Evolutionary conservation across 1,140 invertebrate genomes (phyloP).

Genomic region (Penaeus chinensis): DNA sequence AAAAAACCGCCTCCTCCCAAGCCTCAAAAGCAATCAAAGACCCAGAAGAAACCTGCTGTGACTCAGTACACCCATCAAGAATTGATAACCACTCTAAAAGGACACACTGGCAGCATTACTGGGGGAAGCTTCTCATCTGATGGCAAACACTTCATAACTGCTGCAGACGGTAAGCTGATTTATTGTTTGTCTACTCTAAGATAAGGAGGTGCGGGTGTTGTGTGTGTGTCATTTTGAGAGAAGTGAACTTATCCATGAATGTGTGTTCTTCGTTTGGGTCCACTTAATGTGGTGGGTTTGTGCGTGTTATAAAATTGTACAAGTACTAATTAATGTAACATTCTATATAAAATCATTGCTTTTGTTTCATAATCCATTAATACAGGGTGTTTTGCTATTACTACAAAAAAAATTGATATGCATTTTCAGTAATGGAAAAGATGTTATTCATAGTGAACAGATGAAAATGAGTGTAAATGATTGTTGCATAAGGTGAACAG

Average conservation of each 20-base stretch:
- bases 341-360: not conserved
- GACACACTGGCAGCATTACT: conserved; percentile 37
- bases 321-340: not conserved
- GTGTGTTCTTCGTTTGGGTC: not conserved
- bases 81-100: conserved; percentile 33
- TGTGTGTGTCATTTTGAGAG: too few relatives aligned
- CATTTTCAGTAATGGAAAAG: too few relatives aligned
- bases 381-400: too few relatives aligned
- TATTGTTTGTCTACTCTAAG: too few relatives aligned
- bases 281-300: not conserved
- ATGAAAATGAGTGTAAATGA: too few relatives aligned
- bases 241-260: too few relatives aligned
- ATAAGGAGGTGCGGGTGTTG: too few relatives aligned
- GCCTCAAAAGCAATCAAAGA: not conserved
- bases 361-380: not conserved
- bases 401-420: too few relatives aligned
- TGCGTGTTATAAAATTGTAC: not conserved
- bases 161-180: conserved; percentile 48
- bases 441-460: too few relatives aligned
- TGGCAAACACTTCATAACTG: conserved; percentile 44
- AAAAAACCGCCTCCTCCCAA: too few relatives aligned
- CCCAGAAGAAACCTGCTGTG: not conserved
- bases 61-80: conserved; percentile 37
- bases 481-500: too few relatives aligned
- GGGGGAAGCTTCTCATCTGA: conserved; percentile 36